These are phyloP conservation scores for Xyrichtys novacula DNA, from an alignment of 2,797 vertebrate genomes.

Conservation along the genomic window DNA sequence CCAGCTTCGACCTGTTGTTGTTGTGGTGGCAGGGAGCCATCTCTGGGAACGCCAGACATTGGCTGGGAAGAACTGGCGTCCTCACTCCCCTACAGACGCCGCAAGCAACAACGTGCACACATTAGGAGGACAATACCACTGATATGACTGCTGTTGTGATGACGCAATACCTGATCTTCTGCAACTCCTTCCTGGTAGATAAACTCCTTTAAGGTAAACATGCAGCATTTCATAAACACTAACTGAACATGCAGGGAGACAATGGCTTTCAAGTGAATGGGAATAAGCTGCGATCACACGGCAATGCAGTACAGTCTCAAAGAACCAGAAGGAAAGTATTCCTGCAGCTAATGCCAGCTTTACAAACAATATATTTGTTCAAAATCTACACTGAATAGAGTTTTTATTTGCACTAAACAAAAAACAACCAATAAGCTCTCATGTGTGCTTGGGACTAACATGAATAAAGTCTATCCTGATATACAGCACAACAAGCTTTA, in stretches of 20 bases:
- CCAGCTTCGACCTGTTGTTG: conserved; percentile 79
- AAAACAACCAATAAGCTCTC: not conserved
- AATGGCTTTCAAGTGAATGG: not conserved
- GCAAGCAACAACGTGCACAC: conserved; percentile 75
- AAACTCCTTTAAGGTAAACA: conserved; percentile 17
- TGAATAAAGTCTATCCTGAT: not conserved
- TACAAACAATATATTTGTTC: not conserved
- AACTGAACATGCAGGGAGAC: conserved; percentile 1
- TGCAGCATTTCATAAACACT: not conserved
- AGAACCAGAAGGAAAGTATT: not conserved
- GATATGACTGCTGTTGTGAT: conserved; percentile 13
- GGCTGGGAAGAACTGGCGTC: conserved; percentile 77
- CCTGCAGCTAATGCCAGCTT: conserved; percentile 2
- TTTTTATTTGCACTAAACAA: conserved; percentile 7
- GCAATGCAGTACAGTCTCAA: conserved; percentile 1
- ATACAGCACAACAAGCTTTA: not conserved
- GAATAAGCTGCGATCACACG: not conserved
- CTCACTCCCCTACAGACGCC: conserved; percentile 81
- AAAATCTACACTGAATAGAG: not conserved
- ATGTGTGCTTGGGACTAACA: not conserved
- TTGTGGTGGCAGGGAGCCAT: conserved; percentile 74
- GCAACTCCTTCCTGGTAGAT: not conserved
- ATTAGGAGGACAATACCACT: conserved; percentile 52
- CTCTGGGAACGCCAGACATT: conserved; percentile 76
- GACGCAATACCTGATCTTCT: not conserved